Conservation (phyloP, 2,113 vertebrate genomes). For the Lamprotornis superbus region DNA sequence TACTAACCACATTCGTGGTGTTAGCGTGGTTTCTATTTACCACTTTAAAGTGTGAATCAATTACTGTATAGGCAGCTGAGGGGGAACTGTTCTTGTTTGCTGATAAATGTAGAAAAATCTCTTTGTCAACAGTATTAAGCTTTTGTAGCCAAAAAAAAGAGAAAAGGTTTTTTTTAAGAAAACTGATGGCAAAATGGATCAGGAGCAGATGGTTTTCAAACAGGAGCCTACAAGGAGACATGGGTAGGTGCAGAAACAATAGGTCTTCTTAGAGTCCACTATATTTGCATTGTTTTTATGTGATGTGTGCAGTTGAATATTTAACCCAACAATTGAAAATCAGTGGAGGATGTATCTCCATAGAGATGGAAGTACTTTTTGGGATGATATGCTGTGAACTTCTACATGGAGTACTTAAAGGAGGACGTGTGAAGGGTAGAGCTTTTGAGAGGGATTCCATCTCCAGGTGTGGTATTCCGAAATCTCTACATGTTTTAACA, state of each 20-base stretch:
- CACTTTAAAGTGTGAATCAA: background rate
- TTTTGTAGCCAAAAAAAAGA: background rate
- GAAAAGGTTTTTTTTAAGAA: background rate
- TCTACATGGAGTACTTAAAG: rapidly evolving
- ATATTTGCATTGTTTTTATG: background rate
- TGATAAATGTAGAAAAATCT: background rate
- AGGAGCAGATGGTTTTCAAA: background rate
- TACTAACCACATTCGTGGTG: background rate
- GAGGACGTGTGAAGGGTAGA: background rate
- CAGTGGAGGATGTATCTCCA: background rate
- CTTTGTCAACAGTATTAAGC: background rate
- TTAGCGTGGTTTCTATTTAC: background rate
- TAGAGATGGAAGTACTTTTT: background rate
- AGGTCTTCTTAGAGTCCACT: background rate
- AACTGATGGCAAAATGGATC: background rate
- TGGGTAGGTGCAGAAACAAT: background rate
- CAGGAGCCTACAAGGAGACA: background rate
- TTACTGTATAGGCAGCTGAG: background rate
- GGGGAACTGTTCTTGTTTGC: background rate
- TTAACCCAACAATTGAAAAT: background rate
- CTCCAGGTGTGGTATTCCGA: slow-evolving; percentile 49
- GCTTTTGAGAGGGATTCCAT: slow-evolving; percentile 20
- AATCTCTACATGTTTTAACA: slow-evolving; percentile 22
- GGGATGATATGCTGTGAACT: background rate
- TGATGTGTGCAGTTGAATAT: background rate